Evolutionary conservation across 2,113 vertebrate species (phyloP).

Genomic region (Daboia siamensis): DNA sequence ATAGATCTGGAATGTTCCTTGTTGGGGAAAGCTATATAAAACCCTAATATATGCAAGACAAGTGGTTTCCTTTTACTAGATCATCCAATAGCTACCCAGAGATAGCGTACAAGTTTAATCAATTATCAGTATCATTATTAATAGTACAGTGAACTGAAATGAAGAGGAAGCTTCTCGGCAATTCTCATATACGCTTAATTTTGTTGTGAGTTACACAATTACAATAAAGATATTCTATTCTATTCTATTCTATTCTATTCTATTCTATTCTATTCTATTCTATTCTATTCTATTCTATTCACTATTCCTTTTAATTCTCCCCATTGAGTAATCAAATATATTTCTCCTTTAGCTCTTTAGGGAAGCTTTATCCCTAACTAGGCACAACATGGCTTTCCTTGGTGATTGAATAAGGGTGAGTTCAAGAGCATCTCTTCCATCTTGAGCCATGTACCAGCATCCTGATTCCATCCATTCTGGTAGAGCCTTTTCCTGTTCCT

Average conservation of each 20-base stretch:
- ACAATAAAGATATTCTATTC: too few species aligned
- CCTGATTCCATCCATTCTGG: background rate
- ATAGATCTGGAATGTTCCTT: background rate
- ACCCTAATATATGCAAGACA: background rate
- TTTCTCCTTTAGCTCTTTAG: background rate
- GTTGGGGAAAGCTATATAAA: background rate
- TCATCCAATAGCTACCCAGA: background rate
- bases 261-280: too few species aligned
- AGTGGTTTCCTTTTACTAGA: background rate
- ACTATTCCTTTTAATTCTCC: background rate
- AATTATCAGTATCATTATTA: background rate
- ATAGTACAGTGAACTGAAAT: background rate
- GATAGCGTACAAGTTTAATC: background rate
- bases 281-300: too few species aligned
- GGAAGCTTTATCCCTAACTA: background rate
- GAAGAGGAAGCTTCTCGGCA: background rate
- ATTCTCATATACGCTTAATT: background rate
- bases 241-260: too few species aligned
- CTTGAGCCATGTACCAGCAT: background rate
- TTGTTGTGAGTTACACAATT: too few species aligned
- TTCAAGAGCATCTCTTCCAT: background rate
- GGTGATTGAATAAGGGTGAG: background rate
- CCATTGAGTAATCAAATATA: background rate
- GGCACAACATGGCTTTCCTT: background rate
- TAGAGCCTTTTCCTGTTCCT: background rate